Base-by-base conservation (phyloP, 2,888 invertebrate genomes). In the Erebia palarica region DNA sequence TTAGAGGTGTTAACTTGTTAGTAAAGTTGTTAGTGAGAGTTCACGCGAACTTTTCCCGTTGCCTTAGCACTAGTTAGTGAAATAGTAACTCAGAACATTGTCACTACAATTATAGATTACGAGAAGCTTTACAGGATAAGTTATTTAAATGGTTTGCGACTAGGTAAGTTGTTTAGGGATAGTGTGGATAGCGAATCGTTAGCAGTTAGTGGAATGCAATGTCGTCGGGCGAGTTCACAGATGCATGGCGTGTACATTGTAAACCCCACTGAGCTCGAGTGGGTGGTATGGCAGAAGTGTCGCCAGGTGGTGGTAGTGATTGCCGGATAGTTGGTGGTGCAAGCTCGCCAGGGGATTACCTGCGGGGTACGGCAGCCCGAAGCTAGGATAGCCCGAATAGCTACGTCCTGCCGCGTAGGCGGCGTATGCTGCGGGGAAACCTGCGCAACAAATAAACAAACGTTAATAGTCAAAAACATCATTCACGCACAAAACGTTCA, bases 311-410 rank as follows among this genome's bases (percentile, higher is more conserved):
- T 93, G 95, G 93, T 93, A 94, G 93, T 93, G 90, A 88, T 92
- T 90, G 91, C 93, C 92, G 94, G 94, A 94, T 85, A 93, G 90
- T 92, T 95, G 95, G 94, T 95, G 96, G 94, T 96, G 96, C 95
- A 96, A 95, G 95, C 95, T 96, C 95, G 95, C 94, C 94, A 96
- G 95, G 94, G 96, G 92, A 96, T 98, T 97, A 98, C 98, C 98
- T 97, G 98, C 97, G 92, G 98, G 98, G 95, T 98, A 98, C 92
- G 98, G 98, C 94, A 98, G 97, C 96, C 98, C 98, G 95, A 98
- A 98, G 96, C 98, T 97, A 95, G 98, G 97, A 96, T 98, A 98
- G 95, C 98, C 97, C 95, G 98, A 97, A 95, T 98, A 98, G 93
- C 98, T 97, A 94, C 98, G 97, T 94, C 98, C 97, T 92, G 98